Base-by-base conservation (phyloP, 1,140 invertebrate species). In the Ceratina japonica region DNA sequence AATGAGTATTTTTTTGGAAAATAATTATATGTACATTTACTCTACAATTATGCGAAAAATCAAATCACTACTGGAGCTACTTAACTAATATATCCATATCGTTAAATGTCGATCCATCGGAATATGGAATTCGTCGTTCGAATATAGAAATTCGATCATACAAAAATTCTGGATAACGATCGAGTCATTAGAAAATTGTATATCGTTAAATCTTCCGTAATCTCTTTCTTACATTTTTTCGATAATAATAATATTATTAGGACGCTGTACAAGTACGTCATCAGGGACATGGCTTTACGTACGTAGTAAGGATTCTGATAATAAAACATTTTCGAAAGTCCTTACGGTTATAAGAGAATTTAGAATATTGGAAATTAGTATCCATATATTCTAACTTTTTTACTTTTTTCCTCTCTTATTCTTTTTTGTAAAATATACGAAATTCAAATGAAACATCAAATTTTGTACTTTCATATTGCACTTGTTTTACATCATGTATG, bases 391-490 rank as follows among this genome's bases (percentile, higher is more conserved):
- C 59, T 75, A 58, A 52, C n/a, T 65, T 75, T 58, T 24, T 49
- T 15, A 58, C 4, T 10, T 37, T 44, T 71, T 59, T 77, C 59
- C 65, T 54, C 63, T 76, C 72, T 79, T 68, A 52, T 52, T 58
- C 22, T 59, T 79, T 76, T 75, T 70, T 81, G 59, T 72, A 75
- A 69, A 78, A 69, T 75, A 85, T 86, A 86, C 59, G 85, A 86
- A 85, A 81, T 86, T 85, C 59, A 81, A 86, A 86, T 49, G 66
- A 85, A 78, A 87, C 71, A 74, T 88, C 62, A 83, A 83, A 88
- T 84, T 87, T 86, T 88, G 85, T 87, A 87, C 83, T 89, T 88
- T 85, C 74, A 89, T 82, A 87, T 89, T 91, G 87, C 89, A 89
- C 87, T 89, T 86, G 69, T 85, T 86, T 61, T 75, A 59, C 10